Conservation (phyloP, 2,797 vertebrate genomes). For the Mustela erminea region DNA sequence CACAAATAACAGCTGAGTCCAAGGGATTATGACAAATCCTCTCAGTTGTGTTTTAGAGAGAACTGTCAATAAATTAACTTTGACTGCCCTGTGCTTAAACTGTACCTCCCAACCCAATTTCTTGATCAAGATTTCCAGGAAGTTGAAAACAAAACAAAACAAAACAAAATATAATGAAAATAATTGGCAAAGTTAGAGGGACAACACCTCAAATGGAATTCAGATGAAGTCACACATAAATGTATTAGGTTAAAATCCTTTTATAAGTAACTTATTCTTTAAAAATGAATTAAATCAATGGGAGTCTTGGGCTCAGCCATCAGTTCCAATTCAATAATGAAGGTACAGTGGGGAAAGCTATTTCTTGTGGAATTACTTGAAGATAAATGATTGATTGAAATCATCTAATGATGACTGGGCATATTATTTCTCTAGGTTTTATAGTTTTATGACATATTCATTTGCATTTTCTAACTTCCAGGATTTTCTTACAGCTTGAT, state of each 20-base stretch:
- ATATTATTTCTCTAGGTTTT: constrained; percentile 51
- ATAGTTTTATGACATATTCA: constrained; percentile 18
- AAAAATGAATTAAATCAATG: constrained; percentile 68
- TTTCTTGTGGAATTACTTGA: constrained; percentile 48
- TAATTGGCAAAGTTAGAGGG: constrained; percentile 57
- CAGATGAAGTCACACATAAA: constrained; percentile 62
- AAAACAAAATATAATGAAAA: constrained; percentile 51
- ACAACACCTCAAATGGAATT: constrained; percentile 56
- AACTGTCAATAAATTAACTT: constrained; percentile 41
- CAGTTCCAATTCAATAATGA: constrained; percentile 34
- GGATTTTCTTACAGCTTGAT: constrained; percentile 6
- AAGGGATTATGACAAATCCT: neutral
- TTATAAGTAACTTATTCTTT: constrained; percentile 50
- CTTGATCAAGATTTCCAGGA: constrained; percentile 64
- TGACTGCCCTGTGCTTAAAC: constrained; percentile 28
- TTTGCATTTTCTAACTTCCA: constrained; percentile 59
- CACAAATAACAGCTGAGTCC: neutral
- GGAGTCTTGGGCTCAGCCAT: neutral
- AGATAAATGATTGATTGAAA: constrained; percentile 52
- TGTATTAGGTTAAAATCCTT: constrained; percentile 67
- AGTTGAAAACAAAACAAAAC: neutral
- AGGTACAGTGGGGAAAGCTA: neutral
- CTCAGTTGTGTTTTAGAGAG: constrained; percentile 19
- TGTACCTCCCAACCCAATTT: neutral
- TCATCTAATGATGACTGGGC: neutral